Percentiles rank a stretch among this genome's conserved stretches.
Evolutionary conservation across 1,140 invertebrate genomes (phyloP).

Genomic region (Drosophila punjabiensis): DNA sequence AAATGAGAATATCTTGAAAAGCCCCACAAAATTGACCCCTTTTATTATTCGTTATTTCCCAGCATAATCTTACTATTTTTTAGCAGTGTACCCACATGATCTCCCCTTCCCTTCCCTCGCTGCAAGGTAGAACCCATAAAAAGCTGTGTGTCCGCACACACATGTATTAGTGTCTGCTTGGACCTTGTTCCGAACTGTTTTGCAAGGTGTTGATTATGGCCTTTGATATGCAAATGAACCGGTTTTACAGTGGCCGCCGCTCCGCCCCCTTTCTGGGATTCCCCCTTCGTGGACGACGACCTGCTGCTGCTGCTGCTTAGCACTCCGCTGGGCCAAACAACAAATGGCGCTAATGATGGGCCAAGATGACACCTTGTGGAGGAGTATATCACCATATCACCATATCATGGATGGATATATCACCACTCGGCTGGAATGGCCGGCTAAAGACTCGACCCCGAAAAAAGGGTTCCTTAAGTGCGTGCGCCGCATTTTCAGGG

Average conservation of each 20-base stretch:
- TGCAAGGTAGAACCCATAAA: slow-evolving; percentile 2
- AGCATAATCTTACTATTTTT: neutral
- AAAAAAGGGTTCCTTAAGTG: slow-evolving; percentile 74
- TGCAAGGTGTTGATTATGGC: slow-evolving; percentile 81
- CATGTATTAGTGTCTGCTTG: slow-evolving; percentile 21
- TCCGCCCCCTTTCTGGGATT: neutral
- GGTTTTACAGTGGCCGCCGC: slow-evolving; percentile 52
- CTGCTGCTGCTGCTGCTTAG: slow-evolving; percentile 4
- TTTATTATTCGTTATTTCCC: neutral
- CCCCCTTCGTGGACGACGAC: slow-evolving; percentile 1
- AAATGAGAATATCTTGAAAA: neutral
- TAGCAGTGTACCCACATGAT: neutral
- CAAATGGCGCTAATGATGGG: slow-evolving; percentile 81
- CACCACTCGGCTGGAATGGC: slow-evolving; percentile 48
- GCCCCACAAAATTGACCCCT: neutral
- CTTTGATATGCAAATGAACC: slow-evolving; percentile 83
- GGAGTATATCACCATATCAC: slow-evolving; percentile 44
- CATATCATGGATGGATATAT: slow-evolving; percentile 54
- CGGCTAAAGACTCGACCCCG: slow-evolving; percentile 43
- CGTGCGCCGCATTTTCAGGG: slow-evolving; percentile 18
- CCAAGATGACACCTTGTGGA: slow-evolving; percentile 67
- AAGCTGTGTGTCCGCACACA: slow-evolving; percentile 11
- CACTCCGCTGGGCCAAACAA: slow-evolving; percentile 25
- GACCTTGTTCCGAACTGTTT: slow-evolving; percentile 62
- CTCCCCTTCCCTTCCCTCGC: neutral